Evolutionary conservation across 2,888 invertebrate species (phyloP).

Genomic region (Torymus auratus): DNA sequence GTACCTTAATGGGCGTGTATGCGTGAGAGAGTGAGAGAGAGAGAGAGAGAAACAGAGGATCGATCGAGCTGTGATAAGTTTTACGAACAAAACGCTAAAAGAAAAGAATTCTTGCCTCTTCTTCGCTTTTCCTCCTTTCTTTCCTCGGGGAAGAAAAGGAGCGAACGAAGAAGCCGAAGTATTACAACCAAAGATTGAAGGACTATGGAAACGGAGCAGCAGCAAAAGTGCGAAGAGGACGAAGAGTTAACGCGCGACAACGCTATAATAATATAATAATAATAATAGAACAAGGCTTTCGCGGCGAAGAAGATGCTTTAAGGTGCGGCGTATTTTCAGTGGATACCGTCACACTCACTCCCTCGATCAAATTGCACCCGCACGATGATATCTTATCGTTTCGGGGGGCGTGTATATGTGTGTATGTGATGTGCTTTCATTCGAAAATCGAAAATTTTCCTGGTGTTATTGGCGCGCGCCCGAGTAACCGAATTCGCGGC

Average conservation of each 20-base stretch:
- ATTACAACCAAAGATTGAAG: conserved; percentile 56
- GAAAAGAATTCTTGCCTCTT: conserved; percentile 54
- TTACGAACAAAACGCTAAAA: conserved; percentile 32
- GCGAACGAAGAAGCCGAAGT: conserved; percentile 53
- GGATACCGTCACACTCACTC: conserved; percentile 14
- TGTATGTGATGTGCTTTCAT: too few relatives aligned
- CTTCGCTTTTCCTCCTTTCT: conserved; percentile 28
- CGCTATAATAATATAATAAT: conserved; percentile 10
- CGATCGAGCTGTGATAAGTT: conserved; percentile 58
- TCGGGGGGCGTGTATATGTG: too few relatives aligned
- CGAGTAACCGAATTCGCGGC: too few relatives aligned
- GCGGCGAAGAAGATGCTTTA: too few relatives aligned
- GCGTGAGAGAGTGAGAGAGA: not conserved
- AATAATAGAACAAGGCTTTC: not conserved
- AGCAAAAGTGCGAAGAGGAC: not conserved
- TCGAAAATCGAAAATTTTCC: too few relatives aligned
- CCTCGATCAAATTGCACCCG: too few relatives aligned
- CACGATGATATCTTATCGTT: too few relatives aligned
- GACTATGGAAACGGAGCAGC: conserved; percentile 20
- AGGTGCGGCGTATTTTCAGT: conserved; percentile 31
- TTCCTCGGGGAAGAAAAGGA: conserved; percentile 30
- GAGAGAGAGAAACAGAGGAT: not conserved
- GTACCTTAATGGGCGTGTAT: conserved; percentile 21
- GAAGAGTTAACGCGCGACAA: conserved; percentile 21
- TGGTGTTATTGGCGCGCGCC: too few relatives aligned